Evolutionary conservation across 2,113 vertebrate species (phyloP).

Genomic region (Prolemur simus): DNA sequence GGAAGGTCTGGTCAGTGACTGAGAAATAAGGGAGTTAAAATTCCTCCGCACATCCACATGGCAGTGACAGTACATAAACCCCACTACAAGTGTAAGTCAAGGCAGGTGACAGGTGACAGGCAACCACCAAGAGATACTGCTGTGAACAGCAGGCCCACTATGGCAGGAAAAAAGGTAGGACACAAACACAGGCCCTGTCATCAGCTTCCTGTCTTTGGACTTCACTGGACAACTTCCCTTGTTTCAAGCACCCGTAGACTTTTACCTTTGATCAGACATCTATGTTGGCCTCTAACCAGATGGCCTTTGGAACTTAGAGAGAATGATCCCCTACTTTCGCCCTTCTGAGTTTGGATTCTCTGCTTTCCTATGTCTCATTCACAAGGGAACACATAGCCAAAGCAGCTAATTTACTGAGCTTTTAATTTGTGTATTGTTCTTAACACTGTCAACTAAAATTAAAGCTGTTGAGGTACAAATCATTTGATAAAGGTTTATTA

Average conservation of each 20-base stretch:
- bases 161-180: no score
- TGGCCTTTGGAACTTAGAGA: neutral
- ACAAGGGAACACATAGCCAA: neutral
- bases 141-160: neutral
- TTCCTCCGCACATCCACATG: neutral
- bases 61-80: neutral
- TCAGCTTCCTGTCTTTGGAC: neutral
- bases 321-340: neutral
- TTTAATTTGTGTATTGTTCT: neutral
- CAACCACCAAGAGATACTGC: fast-evolving
- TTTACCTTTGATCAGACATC: neutral
- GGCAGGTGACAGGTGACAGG: neutral
- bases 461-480: neutral
- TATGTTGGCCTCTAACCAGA: neutral
- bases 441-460: neutral
- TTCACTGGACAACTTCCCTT: no score
- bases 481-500: neutral
- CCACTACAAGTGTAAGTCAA: neutral
- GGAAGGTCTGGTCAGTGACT: neutral
- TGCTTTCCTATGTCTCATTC: neutral
- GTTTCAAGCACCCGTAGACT: neutral
- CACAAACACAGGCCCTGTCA: fast-evolving
- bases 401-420: neutral
- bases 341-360: neutral
- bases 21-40: neutral